phyloP scores from a whole-genome alignment of 2,113 vertebrate species.

The Furnarius figulus region DNA sequence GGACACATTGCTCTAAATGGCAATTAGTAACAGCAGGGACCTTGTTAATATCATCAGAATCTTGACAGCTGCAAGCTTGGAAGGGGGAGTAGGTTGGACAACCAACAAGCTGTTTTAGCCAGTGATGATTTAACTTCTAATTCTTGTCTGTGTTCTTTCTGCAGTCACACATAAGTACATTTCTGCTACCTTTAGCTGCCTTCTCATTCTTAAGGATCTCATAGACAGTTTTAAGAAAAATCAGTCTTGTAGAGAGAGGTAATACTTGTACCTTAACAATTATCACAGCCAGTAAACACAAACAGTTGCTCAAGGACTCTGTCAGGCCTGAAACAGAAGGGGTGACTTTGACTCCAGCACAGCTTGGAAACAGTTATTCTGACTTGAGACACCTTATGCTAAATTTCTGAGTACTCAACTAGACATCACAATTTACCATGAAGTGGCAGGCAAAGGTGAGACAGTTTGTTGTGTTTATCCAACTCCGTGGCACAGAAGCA shows the following conservation, averaged over 20 bases:
- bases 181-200: background rate
- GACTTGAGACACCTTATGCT: background rate
- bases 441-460: background rate
- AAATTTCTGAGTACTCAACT: background rate
- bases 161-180: background rate
- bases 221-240: background rate
- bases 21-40: background rate
- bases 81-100: background rate
- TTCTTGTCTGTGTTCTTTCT: background rate
- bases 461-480: background rate
- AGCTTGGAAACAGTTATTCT: background rate
- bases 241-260: background rate
- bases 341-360: background rate
- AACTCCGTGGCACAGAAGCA: background rate
- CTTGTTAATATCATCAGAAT: background rate
- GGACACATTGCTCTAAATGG: background rate
- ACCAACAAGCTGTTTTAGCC: background rate
- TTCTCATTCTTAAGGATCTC: background rate
- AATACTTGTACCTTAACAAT: background rate
- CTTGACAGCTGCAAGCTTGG: background rate
- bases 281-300: background rate
- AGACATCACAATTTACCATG: rapidly evolving
- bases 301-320: background rate
- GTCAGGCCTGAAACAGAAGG: background rate
- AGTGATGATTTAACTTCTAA: background rate